Base-by-base conservation (phyloP, 2,888 invertebrate species). In the Sphecodes monilicornis region DNA sequence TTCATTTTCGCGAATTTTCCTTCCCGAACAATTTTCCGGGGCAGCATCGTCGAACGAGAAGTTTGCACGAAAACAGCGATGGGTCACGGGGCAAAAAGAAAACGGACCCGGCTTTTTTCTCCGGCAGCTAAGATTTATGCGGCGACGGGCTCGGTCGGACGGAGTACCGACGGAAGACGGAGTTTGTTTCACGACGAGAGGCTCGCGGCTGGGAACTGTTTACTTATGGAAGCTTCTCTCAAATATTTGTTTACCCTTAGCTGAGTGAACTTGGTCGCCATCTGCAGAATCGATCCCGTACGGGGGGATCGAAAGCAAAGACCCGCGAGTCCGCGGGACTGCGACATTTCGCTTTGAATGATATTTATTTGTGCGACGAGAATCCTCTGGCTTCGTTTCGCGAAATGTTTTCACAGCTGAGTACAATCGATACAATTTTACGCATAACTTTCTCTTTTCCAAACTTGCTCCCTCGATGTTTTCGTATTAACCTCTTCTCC, bases 221-320 rank as follows among this genome's bases (percentile, higher is more conserved):
- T 87, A 88, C 86, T 86, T 87, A 77, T 78, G 72, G 76, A 85
- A 86, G 83, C 80, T 82, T 32, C 80, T 32, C 79, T 84, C 90
- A 81, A 89, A 87, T 82, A 87, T 89, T 90, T 87, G 84, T 86
- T 90, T 90, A 87, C 82, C 82, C 86, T 88, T 84, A 39, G 76
- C 77, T 68, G 75, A 39, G 68, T 79, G 84, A 90, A 84, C 78
- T 88, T 41, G 64, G 29, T 29, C 29, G 29, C 29, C 29, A 39
- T 41, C 60, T 32, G 77, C 69, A 72, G 78, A 46, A 78, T 80
- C 80, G 82, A 82, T 87, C 77, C 26, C 32, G 64, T 69, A 64
- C 43, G 76, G 32, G 46, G 46, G 32, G 36, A 76, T 73, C 72
- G 68, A 50, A 18, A 60, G 26, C 36, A 26, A 46, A 75, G 54